These are phyloP conservation scores for Meiosimyza platycephala DNA, from an alignment of 2,888 invertebrate genomes.

Conservation along the genomic window DNA sequence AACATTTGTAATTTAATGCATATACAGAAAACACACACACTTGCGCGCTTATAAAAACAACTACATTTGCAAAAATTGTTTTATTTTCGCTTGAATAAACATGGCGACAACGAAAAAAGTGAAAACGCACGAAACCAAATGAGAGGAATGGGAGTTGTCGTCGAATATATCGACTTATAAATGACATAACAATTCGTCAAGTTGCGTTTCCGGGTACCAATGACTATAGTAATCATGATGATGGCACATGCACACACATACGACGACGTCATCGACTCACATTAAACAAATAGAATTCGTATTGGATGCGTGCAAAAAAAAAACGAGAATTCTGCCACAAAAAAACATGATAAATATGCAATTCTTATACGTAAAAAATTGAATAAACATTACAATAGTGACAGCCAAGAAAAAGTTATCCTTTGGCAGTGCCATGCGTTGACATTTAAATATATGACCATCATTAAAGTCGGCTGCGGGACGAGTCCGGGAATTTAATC, in stretches of 20 bases:
- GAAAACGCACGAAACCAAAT: background rate
- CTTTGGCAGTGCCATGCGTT: conserved; percentile 44
- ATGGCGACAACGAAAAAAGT: background rate
- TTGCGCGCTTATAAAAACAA: conserved; percentile 32
- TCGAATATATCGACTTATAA: conserved; percentile 47
- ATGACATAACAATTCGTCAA: conserved; percentile 54
- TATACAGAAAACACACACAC: conserved; percentile 3
- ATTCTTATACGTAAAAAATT: conserved; percentile 39
- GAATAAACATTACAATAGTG: conserved; percentile 34
- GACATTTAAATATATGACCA: conserved; percentile 58
- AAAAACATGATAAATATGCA: conserved; percentile 40
- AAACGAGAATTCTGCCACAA: conserved; percentile 17
- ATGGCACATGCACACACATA: conserved; percentile 1
- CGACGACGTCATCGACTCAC: background rate
- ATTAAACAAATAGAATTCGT: conserved; percentile 12
- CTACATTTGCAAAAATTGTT: conserved; percentile 31
- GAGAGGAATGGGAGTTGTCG: background rate
- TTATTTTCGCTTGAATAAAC: conserved; percentile 34
- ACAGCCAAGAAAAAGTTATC: conserved; percentile 6
- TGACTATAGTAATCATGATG: background rate
- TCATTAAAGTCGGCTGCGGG: conserved; percentile 4
- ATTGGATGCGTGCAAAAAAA: conserved; percentile 9
- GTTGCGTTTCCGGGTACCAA: conserved; percentile 46
- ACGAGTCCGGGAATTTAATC: conserved; percentile 53
- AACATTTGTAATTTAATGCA: conserved; percentile 49